Percentiles rank a stretch among this genome's conserved stretches.
These are phyloP conservation scores for Ricordea florida DNA, from an alignment of 92 coral and sea anemone species.

Conservation along the genomic window DNA sequence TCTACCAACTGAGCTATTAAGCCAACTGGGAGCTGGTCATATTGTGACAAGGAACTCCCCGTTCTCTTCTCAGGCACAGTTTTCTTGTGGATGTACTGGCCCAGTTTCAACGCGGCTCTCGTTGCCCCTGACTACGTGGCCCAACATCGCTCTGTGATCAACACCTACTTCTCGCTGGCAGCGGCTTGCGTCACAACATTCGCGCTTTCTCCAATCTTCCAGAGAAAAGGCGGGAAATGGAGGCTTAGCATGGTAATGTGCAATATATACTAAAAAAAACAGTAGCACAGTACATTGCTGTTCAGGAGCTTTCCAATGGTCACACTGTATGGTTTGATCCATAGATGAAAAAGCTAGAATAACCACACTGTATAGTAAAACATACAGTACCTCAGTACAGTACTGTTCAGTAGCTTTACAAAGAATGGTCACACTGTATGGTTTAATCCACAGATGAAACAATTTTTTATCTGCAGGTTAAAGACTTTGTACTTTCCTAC, in stretches of 20 bases:
- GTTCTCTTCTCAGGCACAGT: constrained; percentile 80
- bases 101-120: constrained; percentile 92
- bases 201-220: constrained; percentile 68
- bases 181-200: constrained; percentile 82
- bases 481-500: background rate
- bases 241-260: constrained; percentile 78
- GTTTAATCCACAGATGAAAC: no score
- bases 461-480: background rate
- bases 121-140: constrained; percentile 85
- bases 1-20: no score
- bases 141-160: constrained; percentile 93
- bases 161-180: constrained; percentile 85
- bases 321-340: no score
- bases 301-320: no score
- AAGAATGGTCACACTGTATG: no score
- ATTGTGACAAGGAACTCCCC: no score
- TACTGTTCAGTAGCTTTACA: no score
- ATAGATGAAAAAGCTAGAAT: no score
- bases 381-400: no score
- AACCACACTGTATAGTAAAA: no score
- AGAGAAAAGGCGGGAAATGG: constrained; percentile 41
- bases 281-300: no score
- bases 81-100: constrained; percentile 99
- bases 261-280: background rate
- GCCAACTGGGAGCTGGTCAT: no score